These are phyloP conservation scores for Calycopis cecrops DNA, from an alignment of 1,140 invertebrate species.

Conservation along the genomic window DNA sequence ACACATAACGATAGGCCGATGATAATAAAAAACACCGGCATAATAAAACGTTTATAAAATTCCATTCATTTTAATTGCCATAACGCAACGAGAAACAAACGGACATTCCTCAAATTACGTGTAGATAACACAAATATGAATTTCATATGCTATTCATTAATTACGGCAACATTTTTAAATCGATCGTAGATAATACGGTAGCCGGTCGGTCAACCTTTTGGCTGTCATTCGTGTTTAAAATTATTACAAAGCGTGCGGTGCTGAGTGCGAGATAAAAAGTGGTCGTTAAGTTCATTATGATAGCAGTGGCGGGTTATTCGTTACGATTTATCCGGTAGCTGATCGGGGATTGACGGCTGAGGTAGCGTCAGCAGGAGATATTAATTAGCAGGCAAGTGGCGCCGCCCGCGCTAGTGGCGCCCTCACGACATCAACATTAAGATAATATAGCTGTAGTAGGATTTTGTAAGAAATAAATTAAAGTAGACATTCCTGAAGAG, in stretches of 20 bases:
- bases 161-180: constrained; percentile 3
- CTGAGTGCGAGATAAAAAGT: constrained; percentile 28
- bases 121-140: not conserved
- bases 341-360: constrained; percentile 18
- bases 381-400: not conserved
- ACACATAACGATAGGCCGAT: too few relatives aligned
- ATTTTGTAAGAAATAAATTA: too few relatives aligned
- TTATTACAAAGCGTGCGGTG: too few relatives aligned
- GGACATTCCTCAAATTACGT: not conserved
- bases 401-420: too few relatives aligned
- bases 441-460: too few relatives aligned
- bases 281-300: constrained; percentile 42
- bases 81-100: not conserved
- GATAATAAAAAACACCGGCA: too few relatives aligned
- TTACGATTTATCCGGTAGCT: constrained; percentile 45
- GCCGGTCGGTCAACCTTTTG: constrained; percentile 25
- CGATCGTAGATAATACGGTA: constrained; percentile 3
- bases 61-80: constrained; percentile 4
- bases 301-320: constrained; percentile 34
- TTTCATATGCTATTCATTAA: constrained; percentile 4
- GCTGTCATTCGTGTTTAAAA: constrained; percentile 39
- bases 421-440: not conserved
- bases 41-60: not conserved
- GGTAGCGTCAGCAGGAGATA: constrained; percentile 28
- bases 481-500: too few relatives aligned